A percentile compares a stretch with the other conserved stretches of the same genome.
phyloP scores from a whole-genome alignment of 2,797 vertebrate genomes.

The Sebastiscus tertius region DNA sequence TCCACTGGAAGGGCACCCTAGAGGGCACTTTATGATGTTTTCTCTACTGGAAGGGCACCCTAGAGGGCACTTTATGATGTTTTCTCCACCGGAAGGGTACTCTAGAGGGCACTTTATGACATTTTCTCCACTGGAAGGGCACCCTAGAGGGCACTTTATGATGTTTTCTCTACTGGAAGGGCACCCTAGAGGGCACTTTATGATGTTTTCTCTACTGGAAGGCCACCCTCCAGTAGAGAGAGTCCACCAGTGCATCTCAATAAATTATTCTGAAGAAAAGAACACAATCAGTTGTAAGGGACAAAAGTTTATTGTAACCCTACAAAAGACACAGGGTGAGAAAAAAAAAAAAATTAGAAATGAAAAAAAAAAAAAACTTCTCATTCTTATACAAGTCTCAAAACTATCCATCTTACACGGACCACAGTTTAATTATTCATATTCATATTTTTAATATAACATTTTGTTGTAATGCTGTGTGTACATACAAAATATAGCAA shows the following conservation, averaged over 20 bases:
- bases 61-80: too few species aligned
- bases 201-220: neutral
- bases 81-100: too few species aligned
- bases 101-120: too few species aligned
- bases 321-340: slow-evolving; percentile 80
- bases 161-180: too few species aligned
- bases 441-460: slow-evolving; percentile 78
- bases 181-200: too few species aligned
- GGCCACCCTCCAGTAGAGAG: neutral
- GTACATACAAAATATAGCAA: slow-evolving; percentile 91
- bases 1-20: too few species aligned
- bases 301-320: slow-evolving; percentile 83
- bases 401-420: slow-evolving; percentile 77
- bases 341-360: slow-evolving; percentile 51
- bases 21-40: too few species aligned
- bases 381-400: slow-evolving; percentile 75
- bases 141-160: too few species aligned
- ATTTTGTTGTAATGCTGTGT: slow-evolving; percentile 85
- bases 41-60: too few species aligned
- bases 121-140: too few species aligned
- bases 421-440: slow-evolving; percentile 80
- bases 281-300: slow-evolving; percentile 44
- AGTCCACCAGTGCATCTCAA: neutral
- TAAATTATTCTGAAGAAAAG: neutral
- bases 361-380: slow-evolving; percentile 44